Evolutionary conservation across 2,113 vertebrate genomes (phyloP).

Genomic region (Tupaia tana): DNA sequence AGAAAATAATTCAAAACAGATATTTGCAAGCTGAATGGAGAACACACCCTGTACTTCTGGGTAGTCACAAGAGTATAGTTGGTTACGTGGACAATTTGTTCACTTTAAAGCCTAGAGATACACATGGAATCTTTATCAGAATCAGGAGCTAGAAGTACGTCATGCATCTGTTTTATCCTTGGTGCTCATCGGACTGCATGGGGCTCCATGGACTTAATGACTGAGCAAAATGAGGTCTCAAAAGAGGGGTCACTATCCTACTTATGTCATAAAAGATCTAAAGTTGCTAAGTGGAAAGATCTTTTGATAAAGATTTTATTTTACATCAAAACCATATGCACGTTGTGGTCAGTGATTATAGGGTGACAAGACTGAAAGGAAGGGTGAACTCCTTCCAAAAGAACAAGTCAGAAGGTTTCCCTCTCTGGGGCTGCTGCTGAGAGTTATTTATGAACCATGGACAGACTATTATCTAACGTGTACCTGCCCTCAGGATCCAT

Average conservation of each 20-base stretch:
- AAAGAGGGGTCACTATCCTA: neutral
- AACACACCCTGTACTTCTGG: neutral
- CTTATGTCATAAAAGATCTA: neutral
- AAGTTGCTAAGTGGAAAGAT: neutral
- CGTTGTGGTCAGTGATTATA: neutral
- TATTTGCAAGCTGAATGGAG: constrained; percentile 12
- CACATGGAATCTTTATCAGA: constrained; percentile 21
- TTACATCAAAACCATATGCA: neutral
- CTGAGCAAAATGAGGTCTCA: neutral
- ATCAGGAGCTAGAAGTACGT: neutral
- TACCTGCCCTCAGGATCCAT: neutral
- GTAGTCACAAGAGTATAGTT: neutral
- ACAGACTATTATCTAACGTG: neutral
- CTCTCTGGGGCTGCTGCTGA: neutral
- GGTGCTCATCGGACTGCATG: neutral
- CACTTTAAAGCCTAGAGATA: constrained; percentile 27
- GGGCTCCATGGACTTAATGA: neutral
- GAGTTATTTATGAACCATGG: neutral
- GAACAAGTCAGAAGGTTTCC: neutral
- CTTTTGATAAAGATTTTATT: constrained; percentile 1
- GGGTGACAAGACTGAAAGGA: neutral
- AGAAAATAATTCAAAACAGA: constrained; percentile 55
- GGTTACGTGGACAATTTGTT: constrained; percentile 38
- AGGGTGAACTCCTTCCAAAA: neutral
- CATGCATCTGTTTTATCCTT: neutral